Evolutionary conservation across 2,888 invertebrate genomes (phyloP).

Genomic region (Lycocerus yunnanus): DNA sequence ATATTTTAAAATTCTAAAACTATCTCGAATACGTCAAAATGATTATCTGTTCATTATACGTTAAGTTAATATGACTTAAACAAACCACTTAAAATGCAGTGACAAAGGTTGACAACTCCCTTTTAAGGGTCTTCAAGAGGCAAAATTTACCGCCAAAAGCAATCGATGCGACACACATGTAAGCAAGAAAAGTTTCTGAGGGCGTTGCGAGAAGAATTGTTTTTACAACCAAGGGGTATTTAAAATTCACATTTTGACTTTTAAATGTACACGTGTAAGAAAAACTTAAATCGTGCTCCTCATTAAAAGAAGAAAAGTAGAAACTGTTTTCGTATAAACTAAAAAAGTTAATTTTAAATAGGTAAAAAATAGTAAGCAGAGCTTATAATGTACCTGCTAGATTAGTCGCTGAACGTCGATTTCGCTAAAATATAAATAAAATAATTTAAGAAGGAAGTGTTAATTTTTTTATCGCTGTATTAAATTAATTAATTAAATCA

Average conservation of each 20-base stretch:
- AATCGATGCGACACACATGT: conserved; percentile 1
- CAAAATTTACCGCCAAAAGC: neutral
- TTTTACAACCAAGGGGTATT: neutral
- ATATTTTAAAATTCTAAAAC: neutral
- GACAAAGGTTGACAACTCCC: conserved; percentile 1
- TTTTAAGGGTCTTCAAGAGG: neutral
- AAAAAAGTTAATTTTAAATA: conserved; percentile 10
- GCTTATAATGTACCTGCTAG: neutral
- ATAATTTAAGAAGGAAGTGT: neutral
- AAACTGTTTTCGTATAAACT: conserved; percentile 1
- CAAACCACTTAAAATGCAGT: neutral
- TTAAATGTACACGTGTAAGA: conserved; percentile 1
- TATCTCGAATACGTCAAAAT: neutral
- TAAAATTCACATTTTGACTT: conserved; percentile 1
- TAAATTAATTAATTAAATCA: neutral
- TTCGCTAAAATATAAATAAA: neutral
- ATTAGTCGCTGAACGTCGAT: neutral
- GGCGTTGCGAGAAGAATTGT: neutral
- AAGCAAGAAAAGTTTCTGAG: neutral
- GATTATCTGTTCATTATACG: neutral
- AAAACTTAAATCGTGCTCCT: conserved; percentile 7
- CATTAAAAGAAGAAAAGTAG: conserved; percentile 11
- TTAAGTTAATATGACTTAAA: neutral
- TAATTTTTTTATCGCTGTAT: neutral
- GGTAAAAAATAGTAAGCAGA: neutral